These are phyloP conservation scores for Barypeithes pellucidus DNA, from an alignment of 2,888 invertebrate genomes.

Conservation along the genomic window DNA sequence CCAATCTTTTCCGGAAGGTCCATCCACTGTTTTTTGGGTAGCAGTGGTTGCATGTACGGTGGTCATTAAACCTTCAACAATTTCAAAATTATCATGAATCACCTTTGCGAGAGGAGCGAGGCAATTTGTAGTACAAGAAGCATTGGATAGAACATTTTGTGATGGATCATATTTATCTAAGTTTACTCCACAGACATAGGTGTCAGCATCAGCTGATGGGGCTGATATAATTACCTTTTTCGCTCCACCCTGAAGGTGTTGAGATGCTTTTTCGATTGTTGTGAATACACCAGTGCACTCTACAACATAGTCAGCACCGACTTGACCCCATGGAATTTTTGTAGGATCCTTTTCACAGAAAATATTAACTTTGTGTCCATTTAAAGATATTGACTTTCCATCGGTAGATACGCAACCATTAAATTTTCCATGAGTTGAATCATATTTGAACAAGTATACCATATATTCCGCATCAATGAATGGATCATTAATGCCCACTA, in stretches of 20 bases:
- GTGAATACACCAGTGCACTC: constrained; percentile 85
- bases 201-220: constrained; percentile 82
- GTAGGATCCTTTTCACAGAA: constrained; percentile 88
- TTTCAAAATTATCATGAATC: constrained; percentile 80
- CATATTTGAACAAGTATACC: constrained; percentile 98
- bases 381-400: constrained; percentile 85
- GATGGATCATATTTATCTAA: constrained; percentile 76
- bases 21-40: constrained; percentile 93
- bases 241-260: constrained; percentile 68
- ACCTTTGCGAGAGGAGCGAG: constrained; percentile 87
- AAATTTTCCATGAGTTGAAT: constrained; percentile 97
- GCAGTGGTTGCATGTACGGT: constrained; percentile 97
- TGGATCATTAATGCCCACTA: constrained; percentile 97
- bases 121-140: constrained; percentile 90
- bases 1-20: constrained; percentile 74
- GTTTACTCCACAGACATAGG: constrained; percentile 84
- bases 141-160: constrained; percentile 79
- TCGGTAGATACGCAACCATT: constrained; percentile 87
- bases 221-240: constrained; percentile 72
- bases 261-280: constrained; percentile 78
- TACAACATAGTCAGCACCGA: constrained; percentile 79
- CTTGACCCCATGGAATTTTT: constrained; percentile 78
- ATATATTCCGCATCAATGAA: constrained; percentile 97
- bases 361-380: constrained; percentile 89
- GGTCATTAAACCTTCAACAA: constrained; percentile 91